Evolutionary conservation across 2,797 vertebrate genomes (phyloP).

Genomic region (Pseudochirops cupreus): DNA sequence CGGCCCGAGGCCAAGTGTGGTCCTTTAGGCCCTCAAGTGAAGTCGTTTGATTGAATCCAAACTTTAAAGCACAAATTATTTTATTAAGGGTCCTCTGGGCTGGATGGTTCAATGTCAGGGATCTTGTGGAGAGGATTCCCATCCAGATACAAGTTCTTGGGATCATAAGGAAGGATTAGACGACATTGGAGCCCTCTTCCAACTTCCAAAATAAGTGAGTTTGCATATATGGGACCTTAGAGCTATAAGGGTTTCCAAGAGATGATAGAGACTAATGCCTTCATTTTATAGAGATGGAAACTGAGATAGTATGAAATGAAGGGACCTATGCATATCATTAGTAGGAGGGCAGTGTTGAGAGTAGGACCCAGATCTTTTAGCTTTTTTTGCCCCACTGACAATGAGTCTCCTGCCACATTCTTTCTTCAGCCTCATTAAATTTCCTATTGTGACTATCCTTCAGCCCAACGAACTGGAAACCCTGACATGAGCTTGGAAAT

Average conservation of each 20-base stretch:
- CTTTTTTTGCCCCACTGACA: neutral
- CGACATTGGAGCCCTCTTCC: neutral
- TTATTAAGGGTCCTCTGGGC: too few relatives aligned
- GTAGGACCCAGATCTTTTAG: neutral
- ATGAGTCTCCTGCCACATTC: neutral
- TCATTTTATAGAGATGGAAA: neutral
- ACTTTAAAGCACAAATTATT: too few relatives aligned
- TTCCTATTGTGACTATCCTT: neutral
- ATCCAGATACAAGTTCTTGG: neutral
- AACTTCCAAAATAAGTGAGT: neutral
- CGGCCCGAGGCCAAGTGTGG: too few relatives aligned
- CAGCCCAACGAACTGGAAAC: neutral
- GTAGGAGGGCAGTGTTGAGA: neutral
- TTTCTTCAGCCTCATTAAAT: neutral
- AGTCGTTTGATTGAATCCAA: too few relatives aligned
- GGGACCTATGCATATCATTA: neutral
- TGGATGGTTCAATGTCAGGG: neutral
- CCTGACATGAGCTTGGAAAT: neutral
- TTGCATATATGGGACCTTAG: neutral
- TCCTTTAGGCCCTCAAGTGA: too few relatives aligned
- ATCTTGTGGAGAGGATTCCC: neutral
- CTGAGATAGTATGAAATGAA: neutral
- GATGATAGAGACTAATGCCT: neutral
- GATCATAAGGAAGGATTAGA: neutral
- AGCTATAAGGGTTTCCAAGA: neutral